Evolutionary conservation across 2,797 vertebrate genomes (phyloP), one percentile per base, ranked within the genome.

Genomic region (Enteromius fasciolatus): DNA sequence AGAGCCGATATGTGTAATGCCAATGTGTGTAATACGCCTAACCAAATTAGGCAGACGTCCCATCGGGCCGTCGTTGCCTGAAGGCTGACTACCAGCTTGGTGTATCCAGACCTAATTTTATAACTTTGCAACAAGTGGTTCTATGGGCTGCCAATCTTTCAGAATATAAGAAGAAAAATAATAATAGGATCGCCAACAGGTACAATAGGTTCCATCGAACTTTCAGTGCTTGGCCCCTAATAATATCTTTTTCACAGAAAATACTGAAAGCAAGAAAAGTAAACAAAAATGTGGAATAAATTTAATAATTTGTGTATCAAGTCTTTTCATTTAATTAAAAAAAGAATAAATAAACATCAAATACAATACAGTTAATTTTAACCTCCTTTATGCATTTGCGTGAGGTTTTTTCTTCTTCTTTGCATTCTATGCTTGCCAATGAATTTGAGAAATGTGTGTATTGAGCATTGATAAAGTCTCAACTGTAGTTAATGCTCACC

Each of bases 401-500:
- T 50, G 8, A 20, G 6, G 6, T 44, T 11, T 44, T 12, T 10
- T 46, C 14, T 28, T 46, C 4, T 15, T 4, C 15, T 46, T 46
- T 46, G 44, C 44, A 46, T 46, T 46, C 14, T 46, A 46, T 69
- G 6, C 12, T 25, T 44, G 41, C 39, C 25, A 28, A 69, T 69
- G 0, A 46, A 69, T 64, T 64, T 64, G 28, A 64, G 3, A 18
- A 44, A 44, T 44, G 7, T 14, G 18, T 67, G 18, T n/a, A 67
- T 67, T 67, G 36, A 5, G 11, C 18, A 31, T 20, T 72, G 23
- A 31, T 48, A 8, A 70, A 70, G 23, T 72, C 25, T 72, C 25
- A 11, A 44, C 15, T 52, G 36, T n/a, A 54, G 54, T n/a, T 74
- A 0, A 54, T 66, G 63, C 69, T 93, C 93, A 98, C 98, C 97